Conservation (phyloP, 2,888 invertebrate species). For the Drepanosiphum platanoidis region DNA sequence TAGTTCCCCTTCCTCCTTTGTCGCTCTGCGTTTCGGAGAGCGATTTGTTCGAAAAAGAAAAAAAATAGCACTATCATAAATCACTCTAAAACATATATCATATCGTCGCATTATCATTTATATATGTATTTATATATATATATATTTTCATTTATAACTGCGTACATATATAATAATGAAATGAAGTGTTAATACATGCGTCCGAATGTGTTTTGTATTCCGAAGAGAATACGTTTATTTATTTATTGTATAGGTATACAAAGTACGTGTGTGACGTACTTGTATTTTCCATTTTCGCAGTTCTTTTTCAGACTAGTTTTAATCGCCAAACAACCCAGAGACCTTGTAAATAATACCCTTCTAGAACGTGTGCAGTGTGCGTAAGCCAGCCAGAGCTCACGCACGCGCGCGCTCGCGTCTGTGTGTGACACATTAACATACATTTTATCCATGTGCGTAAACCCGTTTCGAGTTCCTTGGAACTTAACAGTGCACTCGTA, state of each 20-base stretch:
- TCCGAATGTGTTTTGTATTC: constrained; percentile 17
- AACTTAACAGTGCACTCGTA: constrained; percentile 4
- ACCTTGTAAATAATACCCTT: constrained; percentile 58
- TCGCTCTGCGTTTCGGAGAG: not conserved
- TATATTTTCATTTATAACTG: no score
- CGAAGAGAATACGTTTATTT: not conserved
- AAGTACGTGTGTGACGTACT: not conserved
- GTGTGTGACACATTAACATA: constrained; percentile 55
- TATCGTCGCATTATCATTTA: not conserved
- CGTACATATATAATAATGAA: not conserved
- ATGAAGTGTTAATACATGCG: constrained; percentile 28
- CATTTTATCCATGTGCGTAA: constrained; percentile 52
- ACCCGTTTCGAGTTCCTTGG: constrained; percentile 58
- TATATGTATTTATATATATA: no score
- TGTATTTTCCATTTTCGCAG: constrained; percentile 38
- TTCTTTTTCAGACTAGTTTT: constrained; percentile 56
- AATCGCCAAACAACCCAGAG: constrained; percentile 45
- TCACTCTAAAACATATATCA: not conserved
- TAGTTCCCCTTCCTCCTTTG: no score
- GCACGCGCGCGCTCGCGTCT: not conserved
- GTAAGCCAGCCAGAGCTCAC: no score
- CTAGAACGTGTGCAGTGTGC: constrained; percentile 24
- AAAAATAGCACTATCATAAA: not conserved
- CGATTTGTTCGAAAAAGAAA: constrained; percentile 40
- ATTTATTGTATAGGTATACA: not conserved